Percentiles rank a stretch among this genome's conserved stretches.
Evolutionary conservation across 2,113 vertebrate species (phyloP).

Genomic region (Porphyrio hochstetteri): DNA sequence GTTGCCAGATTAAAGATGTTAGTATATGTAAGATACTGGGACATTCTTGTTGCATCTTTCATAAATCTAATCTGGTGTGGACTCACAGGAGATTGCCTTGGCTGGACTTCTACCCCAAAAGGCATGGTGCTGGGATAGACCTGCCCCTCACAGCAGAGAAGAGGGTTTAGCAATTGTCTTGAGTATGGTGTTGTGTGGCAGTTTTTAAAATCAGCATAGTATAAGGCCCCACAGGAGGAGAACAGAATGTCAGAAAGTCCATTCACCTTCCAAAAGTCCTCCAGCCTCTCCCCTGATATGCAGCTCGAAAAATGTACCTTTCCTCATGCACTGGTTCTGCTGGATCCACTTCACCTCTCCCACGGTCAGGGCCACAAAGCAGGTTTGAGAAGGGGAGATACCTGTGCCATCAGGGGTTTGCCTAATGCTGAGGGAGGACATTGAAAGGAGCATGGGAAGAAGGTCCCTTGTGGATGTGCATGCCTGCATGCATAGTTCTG

Average conservation of each 20-base stretch:
- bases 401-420: neutral
- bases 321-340: neutral
- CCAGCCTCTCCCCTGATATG: neutral
- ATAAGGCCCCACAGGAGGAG: neutral
- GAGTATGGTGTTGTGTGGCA: neutral
- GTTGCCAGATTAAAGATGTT: neutral
- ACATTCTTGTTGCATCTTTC: neutral
- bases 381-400: neutral
- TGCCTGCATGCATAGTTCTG: rapidly evolving
- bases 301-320: neutral
- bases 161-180: neutral
- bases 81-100: neutral
- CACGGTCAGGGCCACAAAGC: neutral
- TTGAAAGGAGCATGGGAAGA: neutral
- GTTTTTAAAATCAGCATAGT: neutral
- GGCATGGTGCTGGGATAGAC: neutral
- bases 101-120: neutral
- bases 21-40: neutral
- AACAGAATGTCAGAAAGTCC: neutral
- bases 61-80: neutral
- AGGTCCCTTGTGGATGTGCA: rapidly evolving
- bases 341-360: neutral
- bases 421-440: neutral
- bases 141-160: neutral
- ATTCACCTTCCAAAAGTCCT: neutral